phyloP scores from a whole-genome alignment of 2,113 vertebrate species.

The Prolemur simus region DNA sequence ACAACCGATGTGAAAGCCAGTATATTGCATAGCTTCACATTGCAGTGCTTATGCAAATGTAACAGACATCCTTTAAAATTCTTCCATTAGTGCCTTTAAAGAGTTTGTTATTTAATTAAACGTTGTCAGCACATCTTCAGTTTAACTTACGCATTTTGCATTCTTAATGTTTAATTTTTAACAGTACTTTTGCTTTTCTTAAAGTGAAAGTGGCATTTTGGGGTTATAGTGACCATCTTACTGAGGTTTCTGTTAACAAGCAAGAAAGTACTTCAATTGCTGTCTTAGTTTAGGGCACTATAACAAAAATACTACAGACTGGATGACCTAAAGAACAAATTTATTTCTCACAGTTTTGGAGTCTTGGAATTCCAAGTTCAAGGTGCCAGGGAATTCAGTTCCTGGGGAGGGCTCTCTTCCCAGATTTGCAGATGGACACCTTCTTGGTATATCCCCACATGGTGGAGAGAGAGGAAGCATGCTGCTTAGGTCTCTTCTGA shows the following conservation, averaged over 20 bases:
- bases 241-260: background rate
- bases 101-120: constrained; percentile 71
- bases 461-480: background rate
- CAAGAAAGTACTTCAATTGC: background rate
- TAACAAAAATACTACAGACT: background rate
- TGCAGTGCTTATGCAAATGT: background rate
- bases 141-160: background rate
- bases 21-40: background rate
- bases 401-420: background rate
- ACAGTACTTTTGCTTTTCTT: constrained; percentile 11
- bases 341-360: background rate
- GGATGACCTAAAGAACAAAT: background rate
- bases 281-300: background rate
- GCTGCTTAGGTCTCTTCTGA: background rate
- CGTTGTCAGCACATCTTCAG: constrained; percentile 38
- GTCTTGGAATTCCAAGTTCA: background rate
- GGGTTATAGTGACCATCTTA: background rate
- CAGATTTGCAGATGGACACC: background rate
- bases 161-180: background rate
- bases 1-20: constrained; percentile 52
- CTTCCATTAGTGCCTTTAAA: constrained; percentile 55
- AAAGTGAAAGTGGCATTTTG: constrained; percentile 7
- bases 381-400: background rate
- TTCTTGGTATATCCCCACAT: background rate
- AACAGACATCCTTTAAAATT: constrained; percentile 10